Evolutionary conservation across 2,113 vertebrate species (phyloP).

Genomic region (Microtus richardsoni): DNA sequence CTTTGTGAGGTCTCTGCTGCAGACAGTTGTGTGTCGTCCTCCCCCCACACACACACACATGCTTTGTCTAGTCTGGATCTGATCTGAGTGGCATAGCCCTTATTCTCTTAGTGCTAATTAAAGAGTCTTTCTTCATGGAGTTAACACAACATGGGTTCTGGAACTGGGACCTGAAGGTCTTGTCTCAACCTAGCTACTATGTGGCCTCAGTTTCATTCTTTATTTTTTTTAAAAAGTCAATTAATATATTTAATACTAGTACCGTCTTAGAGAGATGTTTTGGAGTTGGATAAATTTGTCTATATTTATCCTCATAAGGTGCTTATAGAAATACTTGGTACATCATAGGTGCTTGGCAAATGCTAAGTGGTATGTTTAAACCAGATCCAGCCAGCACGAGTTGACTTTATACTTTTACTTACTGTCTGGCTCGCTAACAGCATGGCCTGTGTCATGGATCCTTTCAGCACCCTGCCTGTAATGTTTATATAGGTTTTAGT

Average conservation of each 20-base stretch:
- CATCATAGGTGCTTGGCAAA: not conserved
- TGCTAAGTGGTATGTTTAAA: not conserved
- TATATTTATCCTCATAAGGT: not conserved
- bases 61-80: not conserved
- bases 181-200: not conserved
- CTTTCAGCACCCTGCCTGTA: not conserved
- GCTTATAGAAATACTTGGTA: not conserved
- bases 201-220: not conserved
- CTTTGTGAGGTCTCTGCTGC: not conserved
- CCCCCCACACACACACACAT: too few species aligned
- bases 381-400: fast-evolving
- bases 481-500: not conserved
- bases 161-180: not conserved
- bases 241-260: not conserved
- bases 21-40: not conserved
- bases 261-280: not conserved
- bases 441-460: not conserved
- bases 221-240: not conserved
- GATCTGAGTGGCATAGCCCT: not conserved
- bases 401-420: not conserved
- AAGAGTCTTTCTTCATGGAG: not conserved
- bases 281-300: not conserved
- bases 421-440: not conserved
- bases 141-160: not conserved
- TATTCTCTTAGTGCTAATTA: not conserved